Evolutionary conservation across 2,888 invertebrate genomes (phyloP), one percentile per base, ranked within the genome.

Genomic region (Chymomyza fuscimana): DNA sequence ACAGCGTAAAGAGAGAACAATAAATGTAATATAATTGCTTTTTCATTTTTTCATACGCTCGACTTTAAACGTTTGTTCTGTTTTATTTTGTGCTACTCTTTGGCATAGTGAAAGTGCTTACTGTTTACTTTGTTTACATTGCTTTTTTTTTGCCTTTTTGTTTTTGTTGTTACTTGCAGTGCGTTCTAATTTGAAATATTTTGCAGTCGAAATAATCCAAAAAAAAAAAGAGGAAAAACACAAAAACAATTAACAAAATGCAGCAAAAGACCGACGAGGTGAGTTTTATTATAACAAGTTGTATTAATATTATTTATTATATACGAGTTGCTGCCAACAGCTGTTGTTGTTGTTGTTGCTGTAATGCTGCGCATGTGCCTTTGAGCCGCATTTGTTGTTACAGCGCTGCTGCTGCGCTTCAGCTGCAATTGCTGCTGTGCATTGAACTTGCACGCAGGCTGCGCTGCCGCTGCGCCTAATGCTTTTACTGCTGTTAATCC

Each of bases 191-290:
- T 70, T 69, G 56, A 32, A 65, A 70, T 67, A 63, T 71, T 71
- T 79, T 69, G 71, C 73, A 72, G 77, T 65, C n/a, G 59, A 63
- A 50, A 58, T 10, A 46, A 63, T 60, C 50, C 19, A 66, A 67
- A 51, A 64, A 52, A 12, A 16, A 16, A 51, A n/a, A 16, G 1
- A 51, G 15, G 16, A 25, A 25, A 25, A 25, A 5, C n/a, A 1
- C 6, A 16, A 19, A 54, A 19, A 66, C 36, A 65, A 4, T 4
- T 64, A 40, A 66, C 72, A 80, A 76, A 74, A 83, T 84, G 83
- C 85, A 84, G 74, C 85, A 83, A 70, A 84, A 84, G 64, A 70
- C 80, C 72, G 83, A 83, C 54, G 83, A 85, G 83, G 83, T 84
- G 22, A 84, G 83, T 80, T 19, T 46, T 7, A 32, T 7, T 32